Evolutionary conservation across 2,113 vertebrate species (phyloP).

Genomic region (Tauraco erythrolophus): DNA sequence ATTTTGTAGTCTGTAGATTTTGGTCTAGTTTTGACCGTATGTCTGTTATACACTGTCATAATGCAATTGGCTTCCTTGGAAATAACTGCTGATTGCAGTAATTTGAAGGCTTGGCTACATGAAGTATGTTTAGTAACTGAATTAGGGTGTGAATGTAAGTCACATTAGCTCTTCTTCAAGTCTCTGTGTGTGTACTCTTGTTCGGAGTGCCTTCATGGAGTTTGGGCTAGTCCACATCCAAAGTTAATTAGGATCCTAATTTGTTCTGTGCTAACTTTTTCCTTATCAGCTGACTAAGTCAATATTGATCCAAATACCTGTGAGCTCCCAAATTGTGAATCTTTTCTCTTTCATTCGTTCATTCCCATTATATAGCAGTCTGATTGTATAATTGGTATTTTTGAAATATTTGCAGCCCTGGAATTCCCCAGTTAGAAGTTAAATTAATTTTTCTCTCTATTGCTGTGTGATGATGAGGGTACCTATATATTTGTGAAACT

Average conservation of each 20-base stretch:
- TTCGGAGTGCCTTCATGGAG: neutral
- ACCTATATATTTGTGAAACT: neutral
- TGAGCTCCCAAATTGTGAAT: neutral
- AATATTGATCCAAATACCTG: neutral
- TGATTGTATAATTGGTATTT: neutral
- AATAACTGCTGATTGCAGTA: neutral
- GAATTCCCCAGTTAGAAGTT: neutral
- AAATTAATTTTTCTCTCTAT: neutral
- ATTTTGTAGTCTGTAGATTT: neutral
- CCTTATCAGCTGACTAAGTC: neutral
- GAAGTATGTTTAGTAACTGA: neutral
- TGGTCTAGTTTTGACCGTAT: neutral
- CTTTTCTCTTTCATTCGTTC: neutral
- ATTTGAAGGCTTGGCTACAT: neutral
- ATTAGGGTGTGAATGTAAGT: neutral
- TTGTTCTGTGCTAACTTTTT: neutral
- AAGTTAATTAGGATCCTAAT: neutral
- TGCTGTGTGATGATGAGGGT: neutral
- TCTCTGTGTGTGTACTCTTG: neutral
- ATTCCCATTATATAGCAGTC: neutral
- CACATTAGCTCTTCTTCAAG: neutral
- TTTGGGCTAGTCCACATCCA: neutral
- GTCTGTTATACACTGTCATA: neutral
- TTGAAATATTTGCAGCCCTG: neutral
- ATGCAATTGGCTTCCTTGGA: neutral